A percentile compares a stretch with the other conserved stretches of the same genome.
Conservation (phyloP, 2,113 vertebrate species). For the Addax nasomaculatus region DNA sequence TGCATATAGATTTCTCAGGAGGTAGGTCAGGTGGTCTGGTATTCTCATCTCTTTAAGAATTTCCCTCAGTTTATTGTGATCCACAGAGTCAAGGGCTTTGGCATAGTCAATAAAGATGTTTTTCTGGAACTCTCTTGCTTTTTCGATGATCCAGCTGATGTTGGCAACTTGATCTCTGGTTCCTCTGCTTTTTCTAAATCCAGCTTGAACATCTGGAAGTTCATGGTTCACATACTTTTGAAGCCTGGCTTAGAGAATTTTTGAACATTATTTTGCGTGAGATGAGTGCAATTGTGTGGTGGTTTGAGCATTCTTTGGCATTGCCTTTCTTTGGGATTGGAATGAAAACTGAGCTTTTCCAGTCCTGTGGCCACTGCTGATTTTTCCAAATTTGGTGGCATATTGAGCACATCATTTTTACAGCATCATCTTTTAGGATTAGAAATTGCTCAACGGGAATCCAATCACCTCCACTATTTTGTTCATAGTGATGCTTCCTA, state of each 20-base stretch:
- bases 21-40: neutral
- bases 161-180: neutral
- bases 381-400: neutral
- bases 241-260: neutral
- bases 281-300: neutral
- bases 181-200: neutral
- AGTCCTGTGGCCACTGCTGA: neutral
- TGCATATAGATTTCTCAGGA: neutral
- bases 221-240: rapidly evolving
- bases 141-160: neutral
- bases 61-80: neutral
- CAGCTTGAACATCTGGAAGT: neutral
- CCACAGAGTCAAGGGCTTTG: neutral
- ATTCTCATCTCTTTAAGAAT: neutral
- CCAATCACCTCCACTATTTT: neutral
- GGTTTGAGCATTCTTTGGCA: neutral
- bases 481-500: neutral
- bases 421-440: neutral
- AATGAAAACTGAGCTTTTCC: neutral
- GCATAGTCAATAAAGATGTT: neutral
- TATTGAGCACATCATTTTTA: neutral
- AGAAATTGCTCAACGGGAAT: neutral
- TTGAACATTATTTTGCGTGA: neutral
- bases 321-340: neutral
- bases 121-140: neutral